Evolutionary conservation across 2,113 vertebrate species (phyloP), one percentile per base, ranked within the genome.

Genomic region (Leptosomus discolor): DNA sequence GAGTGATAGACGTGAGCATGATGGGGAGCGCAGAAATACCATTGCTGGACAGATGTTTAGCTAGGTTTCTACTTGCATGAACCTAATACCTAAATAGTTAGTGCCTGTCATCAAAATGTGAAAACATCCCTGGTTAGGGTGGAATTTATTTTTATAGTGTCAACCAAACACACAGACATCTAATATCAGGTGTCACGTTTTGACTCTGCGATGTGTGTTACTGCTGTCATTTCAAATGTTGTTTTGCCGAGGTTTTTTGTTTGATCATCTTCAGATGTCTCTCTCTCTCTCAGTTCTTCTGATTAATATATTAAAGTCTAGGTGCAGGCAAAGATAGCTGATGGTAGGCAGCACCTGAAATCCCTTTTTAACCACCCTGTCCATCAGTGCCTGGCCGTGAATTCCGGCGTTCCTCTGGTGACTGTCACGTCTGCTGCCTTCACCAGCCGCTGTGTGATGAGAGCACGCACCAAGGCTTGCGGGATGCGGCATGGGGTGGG

Each of bases 341-440:
- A 16, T 0, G 17, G 51, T 24, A 45, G 68, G 41, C 63, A 77
- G 64, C 60, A 76, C 68, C 83, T 83, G 64, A 65, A 81, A 85
- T 56, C 50, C 71, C 58, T 70, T 68, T 63, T 36, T 34, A 37
- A 56, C 27, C 60, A 36, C 37, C 41, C 60, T n/a, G 68, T 53
- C 54, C 36, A 5, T 60, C 85, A 68, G 57, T 8, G 6, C 45
- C 48, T 30, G 68, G 67, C 9, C 1, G 8, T 46, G 80, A 69
- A n/a, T 56, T 16, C 12, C 56, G 17, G 56, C 1, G 0, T 45
- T 45, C n/a, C n/a, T 36, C 63, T 4, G 1, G 64, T 36, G 73
- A 8, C 75, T 32, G 74, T 30, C 74, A 14, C 7, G 4, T 43
- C 51, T 48, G 32, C 60, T 6, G 54, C 27, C 54, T 27, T 34